phyloP scores from a whole-genome alignment of 2,888 invertebrate genomes.

The Mimachlamys varia region DNA sequence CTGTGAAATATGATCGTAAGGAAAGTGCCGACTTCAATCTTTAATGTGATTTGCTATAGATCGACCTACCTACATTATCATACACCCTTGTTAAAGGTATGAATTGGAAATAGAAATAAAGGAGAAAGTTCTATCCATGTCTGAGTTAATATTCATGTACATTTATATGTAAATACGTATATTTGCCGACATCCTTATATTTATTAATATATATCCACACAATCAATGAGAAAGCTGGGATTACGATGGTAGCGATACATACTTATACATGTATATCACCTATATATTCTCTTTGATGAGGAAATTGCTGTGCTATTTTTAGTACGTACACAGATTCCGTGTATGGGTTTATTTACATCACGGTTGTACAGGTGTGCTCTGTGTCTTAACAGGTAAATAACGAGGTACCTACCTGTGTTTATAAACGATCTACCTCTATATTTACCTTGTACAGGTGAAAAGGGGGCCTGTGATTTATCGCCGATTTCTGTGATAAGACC shows the following conservation, averaged over 20 bases:
- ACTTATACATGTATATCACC: background rate
- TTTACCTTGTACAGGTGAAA: conserved; percentile 28
- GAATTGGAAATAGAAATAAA: too few species aligned
- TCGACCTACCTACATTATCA: too few species aligned
- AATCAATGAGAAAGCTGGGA: background rate
- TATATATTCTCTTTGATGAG: background rate
- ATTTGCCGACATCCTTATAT: too few species aligned
- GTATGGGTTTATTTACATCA: background rate
- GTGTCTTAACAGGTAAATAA: background rate
- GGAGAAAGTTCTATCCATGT: too few species aligned
- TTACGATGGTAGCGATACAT: background rate
- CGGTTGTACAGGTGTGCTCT: background rate
- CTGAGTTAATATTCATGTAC: too few species aligned
- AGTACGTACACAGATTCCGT: background rate
- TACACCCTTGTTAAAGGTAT: too few species aligned
- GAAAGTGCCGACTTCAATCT: too few species aligned
- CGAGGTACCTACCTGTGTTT: conserved; percentile 24
- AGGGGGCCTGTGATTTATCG: background rate
- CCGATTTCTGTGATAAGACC: background rate
- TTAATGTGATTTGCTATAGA: too few species aligned
- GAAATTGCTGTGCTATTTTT: background rate
- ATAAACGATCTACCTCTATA: conserved; percentile 4
- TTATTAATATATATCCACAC: too few species aligned
- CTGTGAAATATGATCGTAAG: background rate
- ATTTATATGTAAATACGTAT: too few species aligned